Percentiles rank a stretch among this genome's conserved stretches.
phyloP scores from a whole-genome alignment of 1,140 invertebrate species.

The Dendrolimus punctatus region DNA sequence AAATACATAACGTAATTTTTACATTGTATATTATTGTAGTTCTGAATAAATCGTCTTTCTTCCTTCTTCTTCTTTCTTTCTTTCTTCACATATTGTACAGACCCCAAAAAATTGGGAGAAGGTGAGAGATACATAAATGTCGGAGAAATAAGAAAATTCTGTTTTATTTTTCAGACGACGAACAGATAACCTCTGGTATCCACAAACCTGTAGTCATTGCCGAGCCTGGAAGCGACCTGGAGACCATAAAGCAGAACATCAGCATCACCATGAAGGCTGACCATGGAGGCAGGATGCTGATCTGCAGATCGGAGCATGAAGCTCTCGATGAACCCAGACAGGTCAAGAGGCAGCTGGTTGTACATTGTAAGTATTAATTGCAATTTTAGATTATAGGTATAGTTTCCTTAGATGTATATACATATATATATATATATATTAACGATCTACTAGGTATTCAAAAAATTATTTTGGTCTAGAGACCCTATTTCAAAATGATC shows the following conservation, averaged over 20 bases:
- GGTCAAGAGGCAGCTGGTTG: conserved; percentile 68
- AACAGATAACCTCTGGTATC: conserved; percentile 73
- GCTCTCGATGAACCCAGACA: conserved; percentile 64
- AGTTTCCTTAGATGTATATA: no score
- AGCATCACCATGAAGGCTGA: conserved; percentile 73
- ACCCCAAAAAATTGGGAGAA: no score
- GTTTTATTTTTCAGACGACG: conserved; percentile 67
- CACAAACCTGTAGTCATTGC: conserved; percentile 68
- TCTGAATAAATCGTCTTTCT: no score
- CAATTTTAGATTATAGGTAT: not conserved
- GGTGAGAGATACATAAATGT: no score
- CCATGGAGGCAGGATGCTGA: conserved; percentile 77
- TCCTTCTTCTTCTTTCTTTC: no score
- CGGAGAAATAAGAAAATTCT: not conserved
- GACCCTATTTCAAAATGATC: no score
- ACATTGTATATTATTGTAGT: no score
- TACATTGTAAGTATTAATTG: conserved; percentile 73
- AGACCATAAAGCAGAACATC: conserved; percentile 76
- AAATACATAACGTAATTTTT: no score
- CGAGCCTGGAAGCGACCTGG: conserved; percentile 60
- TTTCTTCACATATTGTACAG: no score
- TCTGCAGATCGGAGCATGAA: conserved; percentile 78
- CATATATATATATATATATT: no score
- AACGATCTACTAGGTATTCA: no score
- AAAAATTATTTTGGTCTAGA: no score